Percentiles rank a stretch among this genome's conserved stretches.
phyloP scores from a whole-genome alignment of 37 sponge, comb jelly and placozoan genomes.

The Crambe crambe region DNA sequence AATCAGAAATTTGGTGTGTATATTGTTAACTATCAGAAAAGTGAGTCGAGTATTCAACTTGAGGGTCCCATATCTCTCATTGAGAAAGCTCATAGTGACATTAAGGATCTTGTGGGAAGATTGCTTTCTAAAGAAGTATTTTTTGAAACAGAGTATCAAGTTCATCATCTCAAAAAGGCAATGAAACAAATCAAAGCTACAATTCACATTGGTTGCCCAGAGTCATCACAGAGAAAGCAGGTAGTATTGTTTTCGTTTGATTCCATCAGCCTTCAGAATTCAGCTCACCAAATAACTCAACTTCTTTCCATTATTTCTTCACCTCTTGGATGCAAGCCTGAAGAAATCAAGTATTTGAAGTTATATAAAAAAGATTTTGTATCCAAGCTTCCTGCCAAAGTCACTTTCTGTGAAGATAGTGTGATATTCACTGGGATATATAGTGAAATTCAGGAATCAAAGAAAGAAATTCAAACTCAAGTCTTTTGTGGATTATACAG shows the following conservation, averaged over 20 bases:
- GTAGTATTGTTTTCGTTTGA: background rate
- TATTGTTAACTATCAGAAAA: slow-evolving; percentile 8
- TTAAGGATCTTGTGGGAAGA: background rate
- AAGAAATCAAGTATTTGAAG: background rate
- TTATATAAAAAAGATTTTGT: background rate
- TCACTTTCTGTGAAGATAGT: background rate
- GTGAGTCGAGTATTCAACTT: slow-evolving; percentile 8
- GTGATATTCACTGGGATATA: background rate
- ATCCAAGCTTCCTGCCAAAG: background rate
- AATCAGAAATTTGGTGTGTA: slow-evolving; percentile 6
- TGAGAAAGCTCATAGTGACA: slow-evolving; percentile 5
- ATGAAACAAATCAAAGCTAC: background rate
- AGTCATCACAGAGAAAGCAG: background rate
- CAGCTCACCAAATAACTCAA: background rate
- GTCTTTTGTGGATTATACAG: background rate
- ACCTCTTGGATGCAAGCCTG: background rate
- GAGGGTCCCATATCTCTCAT: slow-evolving; percentile 9
- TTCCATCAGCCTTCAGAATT: background rate
- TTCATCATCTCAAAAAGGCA: background rate
- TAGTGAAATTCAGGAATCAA: background rate
- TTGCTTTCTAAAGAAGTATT: background rate
- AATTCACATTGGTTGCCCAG: background rate
- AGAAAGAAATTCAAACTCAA: background rate
- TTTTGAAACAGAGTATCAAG: background rate
- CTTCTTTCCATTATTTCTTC: background rate